A percentile compares a stretch with the other conserved stretches of the same genome.
Conservation (phyloP, 2,888 invertebrate genomes). For the Quadriops clusia region DNA sequence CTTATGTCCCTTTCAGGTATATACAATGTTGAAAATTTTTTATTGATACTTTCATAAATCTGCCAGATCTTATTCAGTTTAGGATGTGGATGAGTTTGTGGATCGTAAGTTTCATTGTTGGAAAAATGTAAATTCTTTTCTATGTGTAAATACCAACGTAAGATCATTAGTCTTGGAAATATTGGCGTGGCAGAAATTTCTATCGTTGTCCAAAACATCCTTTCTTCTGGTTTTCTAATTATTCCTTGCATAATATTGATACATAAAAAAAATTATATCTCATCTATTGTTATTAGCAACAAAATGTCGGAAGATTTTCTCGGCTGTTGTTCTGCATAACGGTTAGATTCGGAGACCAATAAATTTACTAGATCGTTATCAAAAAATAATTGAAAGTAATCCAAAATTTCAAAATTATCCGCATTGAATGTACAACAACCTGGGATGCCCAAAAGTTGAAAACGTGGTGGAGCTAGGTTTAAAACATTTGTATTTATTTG, state of each 20-base stretch:
- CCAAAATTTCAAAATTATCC: too few relatives aligned
- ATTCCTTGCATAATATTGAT: slow-evolving; percentile 12
- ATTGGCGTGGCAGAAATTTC: slow-evolving; percentile 7
- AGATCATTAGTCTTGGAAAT: too few relatives aligned
- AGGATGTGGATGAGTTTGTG: slow-evolving; percentile 12
- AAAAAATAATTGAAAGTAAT: too few relatives aligned
- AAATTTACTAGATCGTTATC: too few relatives aligned
- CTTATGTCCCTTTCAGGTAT: slow-evolving; percentile 15
- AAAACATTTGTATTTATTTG: slow-evolving; percentile 7
- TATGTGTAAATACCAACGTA: slow-evolving; percentile 8
- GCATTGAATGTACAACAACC: too few relatives aligned
- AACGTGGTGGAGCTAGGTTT: too few relatives aligned
- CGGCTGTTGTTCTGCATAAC: too few relatives aligned
- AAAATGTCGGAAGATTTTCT: neutral
- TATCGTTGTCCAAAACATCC: slow-evolving; percentile 14
- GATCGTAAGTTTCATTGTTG: slow-evolving; percentile 14
- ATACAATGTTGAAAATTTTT: slow-evolving; percentile 8
- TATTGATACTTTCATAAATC: slow-evolving; percentile 11
- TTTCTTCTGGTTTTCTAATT: slow-evolving; percentile 12
- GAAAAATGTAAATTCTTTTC: slow-evolving; percentile 13
- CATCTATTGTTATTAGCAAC: slow-evolving; percentile 1
- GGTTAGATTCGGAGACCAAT: too few relatives aligned
- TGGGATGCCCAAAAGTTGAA: too few relatives aligned
- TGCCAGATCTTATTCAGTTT: slow-evolving; percentile 15
- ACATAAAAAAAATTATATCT: slow-evolving; percentile 7